Percentiles rank a stretch among this genome's conserved stretches.
These are phyloP conservation scores for Agapornis canus DNA, from an alignment of 2,797 vertebrate species.

Conservation along the genomic window DNA sequence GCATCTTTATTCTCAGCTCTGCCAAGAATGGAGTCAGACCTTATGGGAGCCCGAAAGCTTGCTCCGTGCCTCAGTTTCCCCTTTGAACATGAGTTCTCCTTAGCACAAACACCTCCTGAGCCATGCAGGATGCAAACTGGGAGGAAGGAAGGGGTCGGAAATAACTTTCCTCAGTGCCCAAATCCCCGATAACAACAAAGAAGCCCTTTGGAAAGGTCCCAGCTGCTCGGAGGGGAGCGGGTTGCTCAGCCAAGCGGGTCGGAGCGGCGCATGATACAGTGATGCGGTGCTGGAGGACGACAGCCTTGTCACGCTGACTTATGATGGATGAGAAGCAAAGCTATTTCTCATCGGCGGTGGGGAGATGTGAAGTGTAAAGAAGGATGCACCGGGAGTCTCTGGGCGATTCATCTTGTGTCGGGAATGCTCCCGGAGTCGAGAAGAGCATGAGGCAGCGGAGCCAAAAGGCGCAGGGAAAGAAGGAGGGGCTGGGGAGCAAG, in stretches of 20 bases:
- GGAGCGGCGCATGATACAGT: constrained; percentile 21
- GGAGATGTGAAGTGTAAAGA: constrained; percentile 76
- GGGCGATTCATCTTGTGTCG: constrained; percentile 68
- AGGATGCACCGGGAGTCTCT: constrained; percentile 65
- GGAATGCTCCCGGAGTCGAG: constrained; percentile 38
- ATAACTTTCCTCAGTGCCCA: constrained; percentile 2
- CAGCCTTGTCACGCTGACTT: constrained; percentile 73
- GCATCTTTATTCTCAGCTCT: neutral
- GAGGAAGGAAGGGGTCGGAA: neutral
- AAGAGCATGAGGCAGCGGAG: neutral
- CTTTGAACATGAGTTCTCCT: neutral
- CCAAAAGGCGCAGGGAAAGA: neutral
- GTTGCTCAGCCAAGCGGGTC: constrained; percentile 14
- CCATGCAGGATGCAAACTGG: rapidly evolving
- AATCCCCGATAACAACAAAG: neutral
- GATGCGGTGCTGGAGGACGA: neutral
- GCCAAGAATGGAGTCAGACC: neutral
- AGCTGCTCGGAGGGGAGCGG: constrained; percentile 11
- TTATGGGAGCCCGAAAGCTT: rapidly evolving
- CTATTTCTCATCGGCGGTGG: constrained; percentile 69
- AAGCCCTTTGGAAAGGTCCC: constrained; percentile 42
- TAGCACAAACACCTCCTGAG: rapidly evolving
- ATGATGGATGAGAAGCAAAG: constrained; percentile 78
- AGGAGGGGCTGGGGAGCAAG: constrained; percentile 25
- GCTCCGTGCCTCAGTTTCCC: neutral